Percentiles rank a stretch among this genome's conserved stretches.
Evolutionary conservation across 1,140 invertebrate species (phyloP).

Genomic region (Danaus plexippus): DNA sequence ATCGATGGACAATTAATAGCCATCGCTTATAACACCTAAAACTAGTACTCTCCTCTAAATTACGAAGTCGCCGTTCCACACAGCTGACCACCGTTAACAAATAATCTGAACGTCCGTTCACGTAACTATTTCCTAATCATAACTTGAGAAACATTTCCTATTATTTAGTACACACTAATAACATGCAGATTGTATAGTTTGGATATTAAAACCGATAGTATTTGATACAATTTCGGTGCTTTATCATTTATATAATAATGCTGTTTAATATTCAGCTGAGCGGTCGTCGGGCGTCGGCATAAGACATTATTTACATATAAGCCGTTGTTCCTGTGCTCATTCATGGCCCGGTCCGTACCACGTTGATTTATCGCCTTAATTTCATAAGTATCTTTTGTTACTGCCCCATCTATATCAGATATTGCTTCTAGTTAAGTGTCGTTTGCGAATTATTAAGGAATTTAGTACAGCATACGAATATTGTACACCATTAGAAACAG

Average conservation of each 20-base stretch:
- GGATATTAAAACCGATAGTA: not conserved
- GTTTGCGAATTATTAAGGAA: not conserved
- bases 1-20: too few relatives aligned
- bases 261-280: constrained; percentile 49
- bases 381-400: constrained; percentile 69
- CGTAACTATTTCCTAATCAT: too few relatives aligned
- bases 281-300: constrained; percentile 37
- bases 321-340: constrained; percentile 58
- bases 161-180: too few relatives aligned
- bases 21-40: too few relatives aligned
- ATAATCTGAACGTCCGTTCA: too few relatives aligned
- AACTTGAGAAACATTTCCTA: too few relatives aligned
- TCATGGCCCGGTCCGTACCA: constrained; percentile 40
- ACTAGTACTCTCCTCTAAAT: too few relatives aligned
- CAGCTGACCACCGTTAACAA: too few relatives aligned
- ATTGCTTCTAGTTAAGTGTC: constrained; percentile 25
- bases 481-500: too few relatives aligned
- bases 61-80: too few relatives aligned
- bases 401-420: constrained; percentile 52
- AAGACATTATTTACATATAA: constrained; percentile 65
- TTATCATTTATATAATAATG: constrained; percentile 36
- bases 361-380: constrained; percentile 67
- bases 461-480: too few relatives aligned
- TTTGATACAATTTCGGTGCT: constrained; percentile 25
- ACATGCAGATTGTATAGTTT: too few relatives aligned